A percentile compares a stretch with the other conserved stretches of the same genome.
Conservation (phyloP, 2,113 vertebrate genomes). For the Corythornis cristatus region DNA sequence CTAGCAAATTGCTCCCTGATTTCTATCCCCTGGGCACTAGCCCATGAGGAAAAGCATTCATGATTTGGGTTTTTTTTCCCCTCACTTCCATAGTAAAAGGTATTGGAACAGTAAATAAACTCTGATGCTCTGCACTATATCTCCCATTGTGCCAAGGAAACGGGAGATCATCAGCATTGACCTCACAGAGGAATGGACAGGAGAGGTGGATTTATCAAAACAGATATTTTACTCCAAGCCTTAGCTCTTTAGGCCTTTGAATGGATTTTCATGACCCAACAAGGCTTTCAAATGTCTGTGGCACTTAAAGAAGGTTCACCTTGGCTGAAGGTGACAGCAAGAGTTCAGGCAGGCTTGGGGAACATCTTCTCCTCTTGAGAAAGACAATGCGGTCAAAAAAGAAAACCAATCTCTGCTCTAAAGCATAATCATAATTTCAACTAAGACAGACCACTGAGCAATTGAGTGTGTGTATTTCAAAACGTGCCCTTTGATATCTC, state of each 20-base stretch:
- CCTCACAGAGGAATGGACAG: conserved; percentile 33
- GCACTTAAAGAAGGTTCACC: conserved; percentile 1
- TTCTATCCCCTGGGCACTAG: conserved; percentile 63
- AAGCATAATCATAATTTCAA: conserved; percentile 24
- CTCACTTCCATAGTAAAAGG: conserved; percentile 15
- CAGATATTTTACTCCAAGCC: conserved; percentile 45
- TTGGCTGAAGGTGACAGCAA: background rate
- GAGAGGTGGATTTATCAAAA: conserved; percentile 63
- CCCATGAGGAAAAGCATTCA: conserved; percentile 70
- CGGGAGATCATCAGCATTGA: conserved; percentile 72
- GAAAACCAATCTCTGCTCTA: conserved; percentile 55
- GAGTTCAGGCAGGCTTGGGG: background rate
- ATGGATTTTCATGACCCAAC: conserved; percentile 28
- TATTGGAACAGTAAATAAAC: conserved; percentile 53
- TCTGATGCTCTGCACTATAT: conserved; percentile 40
- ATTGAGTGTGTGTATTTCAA: background rate
- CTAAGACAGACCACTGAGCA: background rate
- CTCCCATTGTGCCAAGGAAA: conserved; percentile 59
- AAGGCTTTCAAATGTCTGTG: background rate
- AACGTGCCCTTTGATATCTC: conserved; percentile 16
- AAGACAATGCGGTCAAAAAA: background rate
- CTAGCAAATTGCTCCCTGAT: conserved; percentile 71
- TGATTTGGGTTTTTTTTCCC: background rate
- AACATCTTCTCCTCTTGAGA: background rate
- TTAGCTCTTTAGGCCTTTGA: background rate